A percentile compares a stretch with the other conserved stretches of the same genome.
Conservation (phyloP, 2,797 vertebrate species). For the Tokudaia tokunoshimensis region DNA sequence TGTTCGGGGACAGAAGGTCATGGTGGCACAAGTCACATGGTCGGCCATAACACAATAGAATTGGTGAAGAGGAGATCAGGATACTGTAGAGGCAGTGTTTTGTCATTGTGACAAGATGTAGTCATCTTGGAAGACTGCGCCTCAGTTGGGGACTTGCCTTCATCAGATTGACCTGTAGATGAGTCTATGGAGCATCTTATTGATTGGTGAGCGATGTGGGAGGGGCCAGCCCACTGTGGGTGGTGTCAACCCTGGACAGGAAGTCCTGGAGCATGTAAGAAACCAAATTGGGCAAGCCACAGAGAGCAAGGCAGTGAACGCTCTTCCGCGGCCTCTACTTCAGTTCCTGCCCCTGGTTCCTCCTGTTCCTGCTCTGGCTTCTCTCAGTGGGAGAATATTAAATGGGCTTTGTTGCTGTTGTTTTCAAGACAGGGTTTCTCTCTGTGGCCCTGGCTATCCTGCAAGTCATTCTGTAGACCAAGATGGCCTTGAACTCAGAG, state of each 20-base stretch:
- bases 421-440: not conserved
- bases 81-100: not conserved
- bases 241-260: not conserved
- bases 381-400: not conserved
- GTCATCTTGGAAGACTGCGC: not conserved
- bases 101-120: not conserved
- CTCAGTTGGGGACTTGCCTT: not conserved
- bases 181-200: not conserved
- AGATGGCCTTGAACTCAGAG: too few relatives aligned
- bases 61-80: not conserved
- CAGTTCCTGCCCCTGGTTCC: not conserved
- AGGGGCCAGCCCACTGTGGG: not conserved
- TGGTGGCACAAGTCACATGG: not conserved
- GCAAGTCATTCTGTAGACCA: too few relatives aligned
- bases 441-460: too few relatives aligned
- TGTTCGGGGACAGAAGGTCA: not conserved
- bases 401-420: not conserved
- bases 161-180: not conserved
- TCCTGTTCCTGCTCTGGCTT: not conserved
- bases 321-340: not conserved
- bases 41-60: not conserved
- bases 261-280: not conserved
- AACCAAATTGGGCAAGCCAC: too few relatives aligned
- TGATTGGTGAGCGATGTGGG: not conserved
- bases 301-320: too few relatives aligned